A percentile compares a stretch with the other conserved stretches of the same genome.
These are phyloP conservation scores for Andrena dorsata DNA, from an alignment of 2,888 invertebrate genomes.

Conservation along the genomic window DNA sequence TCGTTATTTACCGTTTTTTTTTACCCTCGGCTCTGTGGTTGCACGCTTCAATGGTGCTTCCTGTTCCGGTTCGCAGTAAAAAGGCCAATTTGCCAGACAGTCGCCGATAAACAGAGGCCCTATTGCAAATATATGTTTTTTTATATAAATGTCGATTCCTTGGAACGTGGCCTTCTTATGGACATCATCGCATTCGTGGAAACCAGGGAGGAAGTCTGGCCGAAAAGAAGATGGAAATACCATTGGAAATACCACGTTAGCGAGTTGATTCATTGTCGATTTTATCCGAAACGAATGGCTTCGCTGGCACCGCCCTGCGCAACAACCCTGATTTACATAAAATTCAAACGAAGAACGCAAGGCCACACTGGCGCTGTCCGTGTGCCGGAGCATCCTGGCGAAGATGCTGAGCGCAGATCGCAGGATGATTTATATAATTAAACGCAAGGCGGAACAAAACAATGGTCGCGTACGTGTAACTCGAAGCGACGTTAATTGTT, in stretches of 20 bases:
- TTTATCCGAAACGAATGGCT: not conserved
- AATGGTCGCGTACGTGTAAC: not conserved
- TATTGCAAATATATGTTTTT: slow-evolving; percentile 11
- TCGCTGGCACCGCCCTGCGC: not conserved
- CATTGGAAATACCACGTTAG: not conserved
- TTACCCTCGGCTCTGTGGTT: slow-evolving; percentile 31
- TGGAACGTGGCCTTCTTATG: not conserved
- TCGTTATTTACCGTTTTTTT: slow-evolving; percentile 35
- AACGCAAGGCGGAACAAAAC: no score
- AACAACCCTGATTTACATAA: not conserved
- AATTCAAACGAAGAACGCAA: not conserved
- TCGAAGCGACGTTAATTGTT: not conserved
- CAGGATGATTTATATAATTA: no score
- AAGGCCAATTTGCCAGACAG: slow-evolving; percentile 17
- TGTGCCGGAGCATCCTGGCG: no score
- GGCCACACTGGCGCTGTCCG: no score
- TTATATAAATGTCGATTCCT: not conserved
- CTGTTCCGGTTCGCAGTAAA: slow-evolving; percentile 43
- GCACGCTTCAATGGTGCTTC: slow-evolving; percentile 45
- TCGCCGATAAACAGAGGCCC: not conserved
- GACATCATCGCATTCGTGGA: not conserved
- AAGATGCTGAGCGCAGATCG: no score
- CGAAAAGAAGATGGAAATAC: not conserved
- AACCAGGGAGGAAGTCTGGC: not conserved
- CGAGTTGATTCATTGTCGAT: not conserved